These are phyloP conservation scores for Julus scanicus DNA, from an alignment of 2,888 invertebrate genomes.

Conservation along the genomic window DNA sequence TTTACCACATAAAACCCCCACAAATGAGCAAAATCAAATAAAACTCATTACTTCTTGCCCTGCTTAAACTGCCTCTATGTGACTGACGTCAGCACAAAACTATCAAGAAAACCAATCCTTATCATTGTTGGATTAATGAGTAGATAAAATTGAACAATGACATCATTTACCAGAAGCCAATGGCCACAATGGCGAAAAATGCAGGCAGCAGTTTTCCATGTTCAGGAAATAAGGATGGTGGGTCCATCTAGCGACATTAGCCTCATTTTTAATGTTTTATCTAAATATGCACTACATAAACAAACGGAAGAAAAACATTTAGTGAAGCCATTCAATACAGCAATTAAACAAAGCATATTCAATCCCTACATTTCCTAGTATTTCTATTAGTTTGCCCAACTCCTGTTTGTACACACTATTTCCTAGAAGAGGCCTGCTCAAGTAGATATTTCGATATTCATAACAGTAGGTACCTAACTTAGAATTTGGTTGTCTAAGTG, in stretches of 20 bases:
- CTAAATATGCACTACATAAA: neutral
- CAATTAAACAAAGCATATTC: too few relatives aligned
- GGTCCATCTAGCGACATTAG: neutral
- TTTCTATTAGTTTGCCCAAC: too few relatives aligned
- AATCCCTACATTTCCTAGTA: too few relatives aligned
- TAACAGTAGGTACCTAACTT: too few relatives aligned
- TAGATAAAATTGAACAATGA: neutral
- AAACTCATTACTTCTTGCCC: neutral
- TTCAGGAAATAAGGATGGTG: neutral
- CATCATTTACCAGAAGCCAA: neutral
- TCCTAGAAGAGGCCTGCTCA: too few relatives aligned
- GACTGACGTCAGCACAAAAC: neutral
- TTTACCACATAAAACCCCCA: too few relatives aligned
- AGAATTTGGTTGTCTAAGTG: too few relatives aligned
- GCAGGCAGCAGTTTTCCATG: neutral
- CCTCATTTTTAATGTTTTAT: neutral
- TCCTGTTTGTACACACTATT: too few relatives aligned
- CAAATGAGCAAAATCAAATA: neutral
- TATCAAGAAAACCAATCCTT: neutral
- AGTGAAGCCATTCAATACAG: too few relatives aligned
- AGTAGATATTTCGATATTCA: too few relatives aligned
- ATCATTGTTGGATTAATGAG: neutral
- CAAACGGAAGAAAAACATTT: too few relatives aligned
- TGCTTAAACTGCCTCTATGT: neutral
- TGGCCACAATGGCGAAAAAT: neutral